These are phyloP conservation scores for Potamilus streckersoni DNA, from an alignment of 1,140 invertebrate genomes.

Conservation along the genomic window DNA sequence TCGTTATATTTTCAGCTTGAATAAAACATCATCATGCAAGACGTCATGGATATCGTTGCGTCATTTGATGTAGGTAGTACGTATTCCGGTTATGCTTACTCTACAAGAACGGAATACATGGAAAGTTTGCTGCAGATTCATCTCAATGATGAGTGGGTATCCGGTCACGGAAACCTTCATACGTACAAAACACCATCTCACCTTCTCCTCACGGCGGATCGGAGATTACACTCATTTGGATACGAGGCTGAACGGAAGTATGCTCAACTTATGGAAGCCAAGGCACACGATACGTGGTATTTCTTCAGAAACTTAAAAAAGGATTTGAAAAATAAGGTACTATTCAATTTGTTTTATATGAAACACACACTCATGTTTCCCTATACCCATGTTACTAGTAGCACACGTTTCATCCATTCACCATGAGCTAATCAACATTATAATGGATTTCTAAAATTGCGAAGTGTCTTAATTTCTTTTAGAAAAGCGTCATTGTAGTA, in stretches of 20 bases:
- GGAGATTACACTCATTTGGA: slow-evolving; percentile 14
- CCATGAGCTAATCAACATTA: no score
- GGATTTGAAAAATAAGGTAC: slow-evolving; percentile 29
- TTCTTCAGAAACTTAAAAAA: slow-evolving; percentile 25
- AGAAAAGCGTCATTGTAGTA: no score
- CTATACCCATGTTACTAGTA: no score
- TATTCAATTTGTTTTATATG: no score
- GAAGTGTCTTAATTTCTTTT: no score
- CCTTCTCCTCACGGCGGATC: slow-evolving; percentile 16
- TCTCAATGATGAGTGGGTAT: slow-evolving; percentile 33
- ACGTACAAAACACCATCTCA: slow-evolving; percentile 24
- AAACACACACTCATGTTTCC: no score
- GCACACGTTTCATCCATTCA: no score
- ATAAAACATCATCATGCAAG: background rate
- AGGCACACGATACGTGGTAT: slow-evolving; percentile 23
- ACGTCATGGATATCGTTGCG: slow-evolving; percentile 17
- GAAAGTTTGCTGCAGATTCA: slow-evolving; percentile 8
- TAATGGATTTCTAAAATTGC: no score
- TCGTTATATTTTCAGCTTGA: no score
- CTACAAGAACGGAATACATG: slow-evolving; percentile 8
- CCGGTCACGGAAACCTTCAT: slow-evolving; percentile 28
- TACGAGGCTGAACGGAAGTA: slow-evolving; percentile 30
- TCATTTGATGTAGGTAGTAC: slow-evolving; percentile 21
- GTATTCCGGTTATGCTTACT: slow-evolving; percentile 21
- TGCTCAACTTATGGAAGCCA: slow-evolving; percentile 10